Conservation (phyloP, 2,113 vertebrate species). For the Lathamus discolor region DNA sequence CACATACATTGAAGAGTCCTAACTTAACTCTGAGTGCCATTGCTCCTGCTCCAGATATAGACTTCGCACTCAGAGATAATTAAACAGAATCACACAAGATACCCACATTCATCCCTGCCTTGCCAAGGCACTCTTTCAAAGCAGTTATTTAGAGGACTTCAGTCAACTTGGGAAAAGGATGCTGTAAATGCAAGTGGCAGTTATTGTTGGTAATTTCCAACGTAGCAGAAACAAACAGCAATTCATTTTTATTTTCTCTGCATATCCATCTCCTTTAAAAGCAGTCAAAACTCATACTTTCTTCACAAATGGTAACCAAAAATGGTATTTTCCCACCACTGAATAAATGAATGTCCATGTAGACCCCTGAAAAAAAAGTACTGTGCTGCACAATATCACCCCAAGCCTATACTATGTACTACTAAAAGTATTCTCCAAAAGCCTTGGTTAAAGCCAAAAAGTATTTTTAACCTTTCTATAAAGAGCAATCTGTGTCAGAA, state of each 20-base stretch:
- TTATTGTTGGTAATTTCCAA: not conserved
- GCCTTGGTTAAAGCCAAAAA: not conserved
- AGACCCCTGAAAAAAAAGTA: slow-evolving; percentile 21
- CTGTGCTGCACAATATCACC: not conserved
- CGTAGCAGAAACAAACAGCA: not conserved
- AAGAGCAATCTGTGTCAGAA: slow-evolving; percentile 18
- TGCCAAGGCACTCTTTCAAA: not conserved
- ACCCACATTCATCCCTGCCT: not conserved
- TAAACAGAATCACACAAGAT: slow-evolving; percentile 3
- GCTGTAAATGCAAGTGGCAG: not conserved
- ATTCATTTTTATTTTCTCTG: not conserved
- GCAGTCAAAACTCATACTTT: not conserved
- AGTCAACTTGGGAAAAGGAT: not conserved
- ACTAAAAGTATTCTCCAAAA: slow-evolving; percentile 45
- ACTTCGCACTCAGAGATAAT: not conserved
- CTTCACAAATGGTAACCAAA: slow-evolving; percentile 19
- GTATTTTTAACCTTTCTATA: slow-evolving; percentile 41
- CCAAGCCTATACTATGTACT: not conserved
- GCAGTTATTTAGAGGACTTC: not conserved
- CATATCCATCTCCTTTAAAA: not conserved
- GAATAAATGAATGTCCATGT: not conserved
- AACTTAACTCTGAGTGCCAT: not conserved
- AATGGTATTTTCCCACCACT: not conserved
- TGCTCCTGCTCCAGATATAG: not conserved
- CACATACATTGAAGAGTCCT: not conserved